These are phyloP conservation scores for Agonum fuliginosum DNA, from an alignment of 2,888 invertebrate genomes.

Conservation along the genomic window DNA sequence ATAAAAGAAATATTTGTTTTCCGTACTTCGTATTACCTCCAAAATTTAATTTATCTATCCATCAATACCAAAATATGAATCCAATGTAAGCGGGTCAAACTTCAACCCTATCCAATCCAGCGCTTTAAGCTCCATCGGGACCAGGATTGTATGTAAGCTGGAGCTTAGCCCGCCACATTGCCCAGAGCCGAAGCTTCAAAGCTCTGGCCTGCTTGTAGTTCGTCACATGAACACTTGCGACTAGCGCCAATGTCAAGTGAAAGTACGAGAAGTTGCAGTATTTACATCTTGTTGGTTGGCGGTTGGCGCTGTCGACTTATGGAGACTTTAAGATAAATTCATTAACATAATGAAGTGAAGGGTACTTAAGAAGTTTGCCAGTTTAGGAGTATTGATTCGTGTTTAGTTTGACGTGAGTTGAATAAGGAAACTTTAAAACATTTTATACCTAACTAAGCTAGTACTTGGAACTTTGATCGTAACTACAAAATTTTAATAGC, in stretches of 20 bases:
- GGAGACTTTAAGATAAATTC: slow-evolving; percentile 18
- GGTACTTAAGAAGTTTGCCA: slow-evolving; percentile 15
- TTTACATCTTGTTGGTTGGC: neutral
- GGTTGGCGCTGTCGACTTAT: neutral
- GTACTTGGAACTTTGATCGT: too few species aligned
- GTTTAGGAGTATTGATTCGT: slow-evolving; percentile 3
- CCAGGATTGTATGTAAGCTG: slow-evolving; percentile 30
- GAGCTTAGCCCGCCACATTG: slow-evolving; percentile 33
- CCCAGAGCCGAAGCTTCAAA: neutral
- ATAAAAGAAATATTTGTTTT: too few species aligned
- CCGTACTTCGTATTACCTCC: too few species aligned
- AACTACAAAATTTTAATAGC: too few species aligned
- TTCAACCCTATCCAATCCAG: neutral
- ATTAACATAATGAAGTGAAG: slow-evolving; percentile 21
- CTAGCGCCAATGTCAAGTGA: neutral
- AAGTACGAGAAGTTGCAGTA: neutral
- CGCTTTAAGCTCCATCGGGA: neutral
- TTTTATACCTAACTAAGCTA: too few species aligned
- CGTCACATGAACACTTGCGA: neutral
- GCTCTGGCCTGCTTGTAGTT: neutral
- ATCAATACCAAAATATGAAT: neutral
- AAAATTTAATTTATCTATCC: neutral
- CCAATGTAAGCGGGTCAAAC: neutral
- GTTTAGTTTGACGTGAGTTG: neutral
- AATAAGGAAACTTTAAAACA: too few species aligned